These are phyloP conservation scores for Stercorarius parasiticus DNA, from an alignment of 2,113 vertebrate genomes.

Conservation along the genomic window DNA sequence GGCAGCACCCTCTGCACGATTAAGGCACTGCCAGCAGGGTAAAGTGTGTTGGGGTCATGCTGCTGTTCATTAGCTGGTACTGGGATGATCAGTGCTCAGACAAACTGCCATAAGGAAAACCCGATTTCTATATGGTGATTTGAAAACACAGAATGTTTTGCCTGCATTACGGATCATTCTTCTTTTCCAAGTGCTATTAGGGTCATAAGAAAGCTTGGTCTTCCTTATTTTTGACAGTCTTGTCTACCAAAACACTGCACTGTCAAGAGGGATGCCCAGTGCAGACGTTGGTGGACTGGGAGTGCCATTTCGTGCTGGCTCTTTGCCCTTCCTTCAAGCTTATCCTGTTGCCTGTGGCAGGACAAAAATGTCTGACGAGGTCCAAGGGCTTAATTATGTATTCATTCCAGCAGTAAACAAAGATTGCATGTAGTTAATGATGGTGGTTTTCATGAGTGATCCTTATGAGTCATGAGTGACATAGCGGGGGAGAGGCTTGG, in stretches of 20 bases:
- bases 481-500: rapidly evolving
- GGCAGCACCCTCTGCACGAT: neutral
- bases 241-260: neutral
- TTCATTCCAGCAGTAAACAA: neutral
- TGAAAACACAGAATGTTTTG: neutral
- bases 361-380: neutral
- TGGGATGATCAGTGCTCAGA: neutral
- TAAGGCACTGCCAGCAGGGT: neutral
- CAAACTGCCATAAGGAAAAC: neutral
- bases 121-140: rapidly evolving
- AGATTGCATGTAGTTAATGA: neutral
- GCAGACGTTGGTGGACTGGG: neutral
- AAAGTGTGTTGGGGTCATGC: neutral
- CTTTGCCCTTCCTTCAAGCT: neutral
- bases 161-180: neutral
- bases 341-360: neutral
- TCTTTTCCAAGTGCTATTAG: neutral
- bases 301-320: neutral
- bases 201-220: neutral
- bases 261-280: neutral
- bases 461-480: neutral
- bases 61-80: neutral
- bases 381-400: neutral
- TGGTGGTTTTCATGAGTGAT: neutral
- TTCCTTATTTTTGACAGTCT: neutral